Evolutionary conservation across 2,797 vertebrate species (phyloP).

Genomic region (Acrossocheilus fasciatus): DNA sequence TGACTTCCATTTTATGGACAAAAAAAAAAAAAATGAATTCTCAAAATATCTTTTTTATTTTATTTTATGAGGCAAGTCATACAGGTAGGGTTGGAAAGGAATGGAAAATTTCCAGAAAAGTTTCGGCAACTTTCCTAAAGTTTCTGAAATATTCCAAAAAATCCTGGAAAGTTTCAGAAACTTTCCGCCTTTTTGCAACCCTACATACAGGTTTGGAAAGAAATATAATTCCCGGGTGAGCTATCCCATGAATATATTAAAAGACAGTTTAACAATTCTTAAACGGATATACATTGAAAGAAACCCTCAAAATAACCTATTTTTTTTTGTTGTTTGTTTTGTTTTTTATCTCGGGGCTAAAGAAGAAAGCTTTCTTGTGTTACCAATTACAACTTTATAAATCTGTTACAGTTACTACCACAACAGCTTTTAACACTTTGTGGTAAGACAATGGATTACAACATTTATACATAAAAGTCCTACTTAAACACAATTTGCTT

Average conservation of each 20-base stretch:
- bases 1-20: neutral
- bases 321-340: neutral
- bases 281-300: neutral
- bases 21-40: neutral
- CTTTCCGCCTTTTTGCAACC: neutral
- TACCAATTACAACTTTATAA: neutral
- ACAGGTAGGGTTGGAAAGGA: neutral
- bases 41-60: neutral
- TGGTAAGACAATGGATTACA: neutral
- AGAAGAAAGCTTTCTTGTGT: neutral
- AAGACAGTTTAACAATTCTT: neutral
- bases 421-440: neutral
- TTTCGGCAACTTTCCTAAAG: neutral
- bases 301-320: neutral
- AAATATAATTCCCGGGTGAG: neutral
- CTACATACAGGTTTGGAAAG: neutral
- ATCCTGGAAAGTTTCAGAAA: neutral
- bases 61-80: neutral
- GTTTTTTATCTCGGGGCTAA: neutral
- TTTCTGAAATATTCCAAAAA: neutral
- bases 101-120: neutral
- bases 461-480: neutral
- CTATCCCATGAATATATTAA: neutral
- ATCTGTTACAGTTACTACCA: neutral
- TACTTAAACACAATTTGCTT: neutral